Evolutionary conservation across 2,113 vertebrate species (phyloP), one percentile per base, ranked within the genome.

Genomic region (Podilymbus podiceps): DNA sequence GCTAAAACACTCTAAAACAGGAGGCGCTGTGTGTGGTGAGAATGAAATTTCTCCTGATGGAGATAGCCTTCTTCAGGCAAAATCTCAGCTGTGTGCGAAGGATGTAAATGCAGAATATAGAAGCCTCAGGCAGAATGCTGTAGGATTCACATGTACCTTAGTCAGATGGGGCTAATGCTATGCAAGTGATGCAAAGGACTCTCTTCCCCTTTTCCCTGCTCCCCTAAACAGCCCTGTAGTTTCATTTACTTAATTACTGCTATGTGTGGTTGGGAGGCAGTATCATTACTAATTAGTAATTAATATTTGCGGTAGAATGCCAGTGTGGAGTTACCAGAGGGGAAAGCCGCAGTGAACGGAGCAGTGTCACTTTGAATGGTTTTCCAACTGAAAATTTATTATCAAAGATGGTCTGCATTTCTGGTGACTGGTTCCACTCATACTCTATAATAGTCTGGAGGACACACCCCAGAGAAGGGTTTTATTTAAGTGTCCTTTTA

Each of bases 201-300:
- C 52, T 74, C 30, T 77, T 73, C 62, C 20, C 20, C 18, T 72
- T 88, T 44, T 47, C 56, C n/a, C 55, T 84, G 72, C 38, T 90
- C 60, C 72, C 64, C 78, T 95, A 69, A 85, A 71, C 47, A 72
- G 53, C 69, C 35, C 59, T 88, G 55, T 85, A 58, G 90, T 79
- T 96, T 93, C 28, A 63, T 92, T 89, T 80, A 62, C 75, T 87
- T 95, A 90, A 95, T 93, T 80, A 81, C 68, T 74, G 60, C 60
- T 68, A 35, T 64, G 52, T 75, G 76, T 87, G 52, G 67, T 89
- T 93, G 79, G 68, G 72, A 92, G 73, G 52, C 80, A 81, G 64
- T 58, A 75, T 85, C 27, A 15, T 50, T 74, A 9, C 77, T 94
- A 80, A 91, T 95, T 81, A 84, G 73, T 85, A 84, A 87, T 89